Base-by-base conservation (phyloP, 2,113 vertebrate genomes). In the Lepus europaeus region DNA sequence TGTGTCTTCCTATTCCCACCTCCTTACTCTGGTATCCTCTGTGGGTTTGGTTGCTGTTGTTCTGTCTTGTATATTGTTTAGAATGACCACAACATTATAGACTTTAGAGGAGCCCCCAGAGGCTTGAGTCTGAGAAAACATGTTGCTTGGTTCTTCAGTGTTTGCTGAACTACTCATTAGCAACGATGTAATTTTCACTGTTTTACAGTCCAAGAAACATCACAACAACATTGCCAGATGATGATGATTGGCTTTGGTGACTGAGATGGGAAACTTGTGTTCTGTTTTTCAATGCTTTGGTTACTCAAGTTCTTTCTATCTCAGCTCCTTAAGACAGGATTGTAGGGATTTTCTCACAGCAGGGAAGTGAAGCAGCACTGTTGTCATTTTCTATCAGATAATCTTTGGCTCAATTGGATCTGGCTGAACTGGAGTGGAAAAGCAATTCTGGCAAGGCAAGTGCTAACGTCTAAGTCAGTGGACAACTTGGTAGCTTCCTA, bases 151-250 rank as follows among this genome's bases (percentile, higher is more conserved):
- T 92, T 89, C 59, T 78, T 91, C 14, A 36, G 56, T 70, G 36
- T 93, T 93, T 63, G 69, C 19, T 64, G 79, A 36, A 82, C 51
- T 93, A 11, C 36, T 89, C 39, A 92, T 70, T 83, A 91, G 45
- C 45, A 70, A 70, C 64, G 63, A 20, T 91, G 6, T 91, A 83
- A 93, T 87, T 89, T 77, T 97, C 22, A 68, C 29, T 87, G 25
- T 8, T 83, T 23, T 81, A 5, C 0, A 51, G 56, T 73, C 59
- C 9, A 78, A 91, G 59, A 77, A 80, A 68, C 17, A 84, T 91
- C 73, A 61, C 5, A 31, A 11, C 77, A 85, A 89, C 33, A 77
- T 6, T 23, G 39, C 7, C 6, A 84, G 45, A 89, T 72, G 56
- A 29, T 49, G 56, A 72, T 36, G 23, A 49, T 23, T 33, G 72